Evolutionary conservation across 2,797 vertebrate species (phyloP).

Genomic region (Diglossa cyanea): DNA sequence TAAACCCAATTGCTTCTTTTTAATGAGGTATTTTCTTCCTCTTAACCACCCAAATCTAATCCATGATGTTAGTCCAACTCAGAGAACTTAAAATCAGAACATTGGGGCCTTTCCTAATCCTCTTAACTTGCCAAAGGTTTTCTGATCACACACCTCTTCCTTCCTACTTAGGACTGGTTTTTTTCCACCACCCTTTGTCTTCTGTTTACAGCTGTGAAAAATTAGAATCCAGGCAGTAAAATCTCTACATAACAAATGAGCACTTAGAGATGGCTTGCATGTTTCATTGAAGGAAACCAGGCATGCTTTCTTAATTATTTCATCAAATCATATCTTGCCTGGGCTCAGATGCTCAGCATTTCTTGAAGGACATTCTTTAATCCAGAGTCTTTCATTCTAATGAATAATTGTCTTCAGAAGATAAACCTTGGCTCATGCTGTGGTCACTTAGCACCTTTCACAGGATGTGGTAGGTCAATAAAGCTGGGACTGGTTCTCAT

Average conservation of each 20-base stretch:
- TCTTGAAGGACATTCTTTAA: slow-evolving; percentile 16
- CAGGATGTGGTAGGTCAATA: neutral
- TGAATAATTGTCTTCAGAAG: neutral
- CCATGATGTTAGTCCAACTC: slow-evolving; percentile 41
- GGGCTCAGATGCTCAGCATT: neutral
- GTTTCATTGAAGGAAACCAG: slow-evolving; percentile 27
- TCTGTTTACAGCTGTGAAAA: slow-evolving; percentile 71
- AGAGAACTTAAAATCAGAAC: slow-evolving; percentile 29
- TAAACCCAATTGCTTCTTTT: slow-evolving; percentile 61
- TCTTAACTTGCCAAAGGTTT: slow-evolving; percentile 56
- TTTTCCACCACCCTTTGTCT: slow-evolving; percentile 45
- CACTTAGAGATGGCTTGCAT: slow-evolving; percentile 27
- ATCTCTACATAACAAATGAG: slow-evolving; percentile 14
- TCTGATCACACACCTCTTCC: slow-evolving; percentile 52
- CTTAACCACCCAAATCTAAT: slow-evolving; percentile 70
- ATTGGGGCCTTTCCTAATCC: slow-evolving; percentile 37
- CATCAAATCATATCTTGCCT: neutral
- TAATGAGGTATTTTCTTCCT: slow-evolving; percentile 71
- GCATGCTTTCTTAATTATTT: slow-evolving; percentile 64
- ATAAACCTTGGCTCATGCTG: neutral
- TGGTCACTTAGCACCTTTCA: neutral
- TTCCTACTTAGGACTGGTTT: slow-evolving; percentile 29
- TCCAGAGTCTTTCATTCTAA: neutral
- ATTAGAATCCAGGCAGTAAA: slow-evolving; percentile 55
- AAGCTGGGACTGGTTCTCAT: neutral